Evolutionary conservation across 1,140 invertebrate species (phyloP).

Genomic region (Drosophila mauritiana): DNA sequence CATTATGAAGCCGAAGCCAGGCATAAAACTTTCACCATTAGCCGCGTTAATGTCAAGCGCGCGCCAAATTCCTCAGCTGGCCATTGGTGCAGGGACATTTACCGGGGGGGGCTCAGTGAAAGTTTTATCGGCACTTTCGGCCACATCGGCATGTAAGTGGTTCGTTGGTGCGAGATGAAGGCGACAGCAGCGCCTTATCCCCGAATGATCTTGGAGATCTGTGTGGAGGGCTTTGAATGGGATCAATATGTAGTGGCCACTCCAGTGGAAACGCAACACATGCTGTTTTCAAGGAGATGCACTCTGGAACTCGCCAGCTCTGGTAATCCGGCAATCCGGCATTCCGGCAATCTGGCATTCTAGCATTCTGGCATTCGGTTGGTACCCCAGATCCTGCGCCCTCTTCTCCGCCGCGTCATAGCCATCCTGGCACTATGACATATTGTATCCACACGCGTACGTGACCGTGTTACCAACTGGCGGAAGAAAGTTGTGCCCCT

Average conservation of each 20-base stretch:
- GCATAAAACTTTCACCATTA: conserved; percentile 81
- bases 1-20: conserved; percentile 68
- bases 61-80: conserved; percentile 77
- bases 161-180: neutral
- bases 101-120: conserved; percentile 44
- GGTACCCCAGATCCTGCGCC: neutral
- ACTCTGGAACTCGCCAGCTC: neutral
- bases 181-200: neutral
- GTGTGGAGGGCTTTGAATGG: neutral
- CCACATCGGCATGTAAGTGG: conserved; percentile 22
- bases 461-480: conserved; percentile 62
- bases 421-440: conserved; percentile 62
- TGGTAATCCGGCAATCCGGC: no score
- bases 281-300: neutral
- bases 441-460: conserved; percentile 79
- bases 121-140: conserved; percentile 65
- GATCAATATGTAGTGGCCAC: neutral
- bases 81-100: conserved; percentile 59
- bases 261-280: conserved; percentile 29
- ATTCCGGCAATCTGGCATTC: no score
- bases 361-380: no score
- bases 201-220: conserved; percentile 24
- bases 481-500: conserved; percentile 46
- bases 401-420: no score
- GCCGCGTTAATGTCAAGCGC: conserved; percentile 74